phyloP scores from a whole-genome alignment of 2,797 vertebrate species.

The Masticophis lateralis region DNA sequence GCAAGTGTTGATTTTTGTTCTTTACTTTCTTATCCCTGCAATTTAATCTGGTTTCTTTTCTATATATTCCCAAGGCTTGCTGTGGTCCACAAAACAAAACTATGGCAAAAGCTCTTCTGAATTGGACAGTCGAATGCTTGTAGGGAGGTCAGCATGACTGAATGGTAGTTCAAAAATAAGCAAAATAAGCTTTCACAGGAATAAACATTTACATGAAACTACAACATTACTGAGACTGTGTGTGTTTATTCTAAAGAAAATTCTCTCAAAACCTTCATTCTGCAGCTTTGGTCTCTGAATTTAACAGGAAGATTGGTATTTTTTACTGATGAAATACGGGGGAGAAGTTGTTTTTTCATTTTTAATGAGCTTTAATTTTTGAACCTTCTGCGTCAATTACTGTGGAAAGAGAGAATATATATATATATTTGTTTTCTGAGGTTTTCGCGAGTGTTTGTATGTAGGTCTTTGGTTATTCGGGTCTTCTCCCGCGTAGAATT shows the following conservation, averaged over 20 bases:
- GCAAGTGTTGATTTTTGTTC: neutral
- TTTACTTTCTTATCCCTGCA: neutral
- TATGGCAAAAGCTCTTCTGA: neutral
- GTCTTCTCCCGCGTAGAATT: too few species aligned
- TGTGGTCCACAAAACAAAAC: neutral
- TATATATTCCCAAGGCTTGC: neutral
- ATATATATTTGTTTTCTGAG: too few species aligned
- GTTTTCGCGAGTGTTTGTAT: too few species aligned
- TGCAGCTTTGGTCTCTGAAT: neutral
- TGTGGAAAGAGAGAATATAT: too few species aligned
- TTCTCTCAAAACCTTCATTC: neutral
- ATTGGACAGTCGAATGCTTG: neutral
- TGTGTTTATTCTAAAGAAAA: neutral
- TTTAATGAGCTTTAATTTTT: neutral
- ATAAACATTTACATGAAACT: neutral
- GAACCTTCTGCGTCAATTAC: too few species aligned
- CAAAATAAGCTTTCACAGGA: neutral
- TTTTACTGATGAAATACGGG: neutral
- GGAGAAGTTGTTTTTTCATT: neutral
- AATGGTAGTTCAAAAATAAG: neutral
- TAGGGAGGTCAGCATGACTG: neutral
- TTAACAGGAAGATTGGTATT: neutral
- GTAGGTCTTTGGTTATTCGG: too few species aligned
- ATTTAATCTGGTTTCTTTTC: neutral
- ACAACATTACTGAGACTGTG: neutral